Evolutionary conservation across 2,888 invertebrate species (phyloP).

Genomic region (Meiosimyza decipiens): DNA sequence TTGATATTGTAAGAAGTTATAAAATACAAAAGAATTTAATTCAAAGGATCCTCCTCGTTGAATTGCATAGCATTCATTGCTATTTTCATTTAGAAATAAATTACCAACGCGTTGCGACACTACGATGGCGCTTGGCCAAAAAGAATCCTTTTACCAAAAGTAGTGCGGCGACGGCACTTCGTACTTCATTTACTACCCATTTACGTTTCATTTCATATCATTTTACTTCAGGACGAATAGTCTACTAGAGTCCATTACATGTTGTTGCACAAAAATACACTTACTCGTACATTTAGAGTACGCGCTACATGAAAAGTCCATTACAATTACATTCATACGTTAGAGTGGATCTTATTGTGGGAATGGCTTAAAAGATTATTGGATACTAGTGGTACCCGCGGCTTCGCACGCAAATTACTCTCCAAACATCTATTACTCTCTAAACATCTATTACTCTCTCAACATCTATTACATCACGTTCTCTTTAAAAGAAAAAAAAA

Average conservation of each 20-base stretch:
- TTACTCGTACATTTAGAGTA: background rate
- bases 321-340: slow-evolving; percentile 21
- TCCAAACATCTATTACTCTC: no score
- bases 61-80: background rate
- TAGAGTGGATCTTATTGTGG: no score
- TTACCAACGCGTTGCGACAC: background rate
- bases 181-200: slow-evolving; percentile 24
- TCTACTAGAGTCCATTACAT: no score
- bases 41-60: background rate
- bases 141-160: background rate
- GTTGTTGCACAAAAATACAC: no score
- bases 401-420: no score
- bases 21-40: slow-evolving; percentile 16
- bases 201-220: background rate
- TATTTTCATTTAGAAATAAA: background rate
- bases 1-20: slow-evolving; percentile 16
- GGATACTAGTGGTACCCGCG: no score
- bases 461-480: no score
- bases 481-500: no score
- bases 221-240: no score
- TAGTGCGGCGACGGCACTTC: background rate
- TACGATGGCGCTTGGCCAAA: slow-evolving; percentile 2
- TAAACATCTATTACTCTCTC: no score
- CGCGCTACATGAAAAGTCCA: slow-evolving; percentile 27
- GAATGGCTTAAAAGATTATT: no score